Evolutionary conservation across 2,113 vertebrate species (phyloP), one percentile per base, ranked within the genome.

Genomic region (Acinonyx jubatus): DNA sequence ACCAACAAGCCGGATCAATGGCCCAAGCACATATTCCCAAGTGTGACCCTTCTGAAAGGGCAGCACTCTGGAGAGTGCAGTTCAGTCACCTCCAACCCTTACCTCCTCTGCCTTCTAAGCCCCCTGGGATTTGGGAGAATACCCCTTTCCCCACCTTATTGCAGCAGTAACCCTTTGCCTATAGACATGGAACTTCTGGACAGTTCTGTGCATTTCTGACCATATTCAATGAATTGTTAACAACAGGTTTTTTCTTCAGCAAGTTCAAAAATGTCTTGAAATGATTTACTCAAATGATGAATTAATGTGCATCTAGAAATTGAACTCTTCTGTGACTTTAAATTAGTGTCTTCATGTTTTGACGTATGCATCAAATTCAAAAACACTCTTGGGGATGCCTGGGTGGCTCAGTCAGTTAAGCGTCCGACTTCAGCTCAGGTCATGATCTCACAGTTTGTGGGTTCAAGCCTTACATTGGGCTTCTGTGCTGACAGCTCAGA

Each of bases 181-280:
- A 89, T 11, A 83, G 4, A 57, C 25, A n/a, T 18, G 19, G 66
- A 89, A 18, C 3, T 31, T 91, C 27, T 33, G 38, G 45, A 50
- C 12, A 84, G 25, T 50, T 97, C 29, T 81, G 31, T 89, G 45
- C 36, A 87, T 69, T 94, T 96, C 55, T 76, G n/a, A 63, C 85
- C 68, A 73, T 68, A 97, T 45, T 93, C 68, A 92, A 71, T 76
- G 68, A 78, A 4, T 73, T 96, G 19, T 55, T 52, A 31, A 21
- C 61, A 57, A 85, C 16, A 71, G 18, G 3, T 45, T 45, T 66
- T 78, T 78, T 52, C 78, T 82, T 66, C 52, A 91, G 33, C 71
- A 94, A 91, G 45, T 87, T 94, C 82, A 91, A 95, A 71, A 66
- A 73, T 82, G 61, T 92, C n/a, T 96, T 68, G 93, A 96, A 79